A percentile compares a stretch with the other conserved stretches of the same genome.
These are phyloP conservation scores for Clarias gariepinus DNA, from an alignment of 2,113 vertebrate species.

Conservation along the genomic window DNA sequence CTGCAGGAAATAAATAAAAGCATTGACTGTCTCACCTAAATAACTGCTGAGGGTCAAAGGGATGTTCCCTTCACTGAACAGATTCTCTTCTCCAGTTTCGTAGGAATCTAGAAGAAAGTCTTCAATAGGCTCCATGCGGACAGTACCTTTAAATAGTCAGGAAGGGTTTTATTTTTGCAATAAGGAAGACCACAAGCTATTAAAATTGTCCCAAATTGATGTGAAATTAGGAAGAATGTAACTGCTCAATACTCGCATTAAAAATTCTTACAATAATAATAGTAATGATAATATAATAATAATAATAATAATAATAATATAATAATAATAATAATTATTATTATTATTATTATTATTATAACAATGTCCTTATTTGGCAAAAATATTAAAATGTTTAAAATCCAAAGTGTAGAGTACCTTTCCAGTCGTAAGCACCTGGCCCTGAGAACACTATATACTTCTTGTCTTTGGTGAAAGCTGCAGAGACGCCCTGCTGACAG, in stretches of 20 bases:
- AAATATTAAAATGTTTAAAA: not conserved
- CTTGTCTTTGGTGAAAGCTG: constrained; percentile 86
- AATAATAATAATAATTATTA: not conserved
- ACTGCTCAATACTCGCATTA: not conserved
- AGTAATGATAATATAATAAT: not conserved
- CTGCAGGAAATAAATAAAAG: not conserved
- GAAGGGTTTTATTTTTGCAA: not conserved
- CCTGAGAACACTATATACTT: constrained; percentile 85
- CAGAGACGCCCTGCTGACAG: constrained; percentile 91
- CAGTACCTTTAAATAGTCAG: constrained; percentile 73
- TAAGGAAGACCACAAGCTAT: not conserved
- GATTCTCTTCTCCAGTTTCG: constrained; percentile 83
- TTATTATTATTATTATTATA: too few relatives aligned
- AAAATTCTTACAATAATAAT: not conserved
- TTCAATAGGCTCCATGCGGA: constrained; percentile 83
- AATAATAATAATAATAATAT: not conserved
- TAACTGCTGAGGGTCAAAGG: constrained; percentile 88
- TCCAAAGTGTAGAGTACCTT: constrained; percentile 74
- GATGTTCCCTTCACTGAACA: constrained; percentile 74
- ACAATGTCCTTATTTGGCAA: not conserved
- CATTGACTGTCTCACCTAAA: constrained; percentile 74
- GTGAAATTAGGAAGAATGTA: not conserved
- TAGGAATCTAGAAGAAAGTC: constrained; percentile 77
- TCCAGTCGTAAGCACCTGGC: constrained; percentile 91
- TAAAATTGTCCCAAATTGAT: not conserved